Base-by-base conservation (phyloP, 2,113 vertebrate genomes). In the Clarias batrachus region DNA sequence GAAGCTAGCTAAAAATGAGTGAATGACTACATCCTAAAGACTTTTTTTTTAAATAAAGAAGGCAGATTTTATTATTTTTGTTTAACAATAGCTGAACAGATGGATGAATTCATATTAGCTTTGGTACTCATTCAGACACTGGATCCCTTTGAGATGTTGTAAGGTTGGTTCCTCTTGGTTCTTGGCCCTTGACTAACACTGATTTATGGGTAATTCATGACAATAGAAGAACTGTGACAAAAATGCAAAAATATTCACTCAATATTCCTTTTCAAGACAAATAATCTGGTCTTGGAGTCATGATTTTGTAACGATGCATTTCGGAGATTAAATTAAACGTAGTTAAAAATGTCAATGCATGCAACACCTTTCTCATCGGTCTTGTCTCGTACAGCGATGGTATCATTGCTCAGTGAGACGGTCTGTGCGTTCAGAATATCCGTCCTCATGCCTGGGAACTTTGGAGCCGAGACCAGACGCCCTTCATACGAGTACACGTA, bases 401-500 rank as follows among this genome's bases (percentile, higher is more conserved):
- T 97, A 90, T 99, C 98, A 13, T 95, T 97, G 91, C 98, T 98
- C 81, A 99, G 93, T 10, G 98, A 97, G 80, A 98, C 93, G 1
- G 95, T 94, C 92, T 96, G 97, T 76, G 95, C 90, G 89, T 96
- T 99, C 71, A 99, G 92, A 93, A 96, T 93, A 89, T 97, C 97
- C 57, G 96, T 95, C 92, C 97, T 97, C 96, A 98, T 95, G 82
- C 97, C 96, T 13, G 96, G 95, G 85, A 97, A 96, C 92, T 96
- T 98, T 12, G 97, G 97, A 88, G 96, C 95, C 27, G 96, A 99
- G 91, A 98, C 95, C 59, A 98, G 93, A 85, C 97, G 96, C 5
- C 97, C 97, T 86, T 99, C 98, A 82, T 99, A 99, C 12, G 97
- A 99, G 93, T 97, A 97, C 86, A 96, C 93, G 91, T 97, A 97